These are phyloP conservation scores for Anas platyrhynchos DNA, from an alignment of 2,113 vertebrate species.

Conservation along the genomic window DNA sequence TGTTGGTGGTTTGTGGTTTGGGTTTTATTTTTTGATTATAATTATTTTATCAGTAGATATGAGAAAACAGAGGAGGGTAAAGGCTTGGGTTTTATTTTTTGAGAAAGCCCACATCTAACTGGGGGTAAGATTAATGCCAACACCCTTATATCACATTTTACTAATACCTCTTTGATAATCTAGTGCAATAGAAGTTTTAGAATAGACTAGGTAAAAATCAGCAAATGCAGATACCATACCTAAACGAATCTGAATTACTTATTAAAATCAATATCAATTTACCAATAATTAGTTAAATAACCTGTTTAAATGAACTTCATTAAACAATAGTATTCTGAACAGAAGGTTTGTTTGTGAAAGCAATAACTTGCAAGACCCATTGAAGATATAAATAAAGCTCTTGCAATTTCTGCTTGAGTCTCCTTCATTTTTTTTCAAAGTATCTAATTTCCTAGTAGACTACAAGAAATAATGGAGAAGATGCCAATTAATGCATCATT, in stretches of 20 bases:
- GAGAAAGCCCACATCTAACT: slow-evolving; percentile 54
- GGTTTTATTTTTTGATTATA: not conserved
- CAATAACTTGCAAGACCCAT: slow-evolving; percentile 20
- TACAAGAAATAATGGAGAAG: slow-evolving; percentile 63
- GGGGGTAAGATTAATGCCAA: slow-evolving; percentile 60
- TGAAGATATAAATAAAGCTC: slow-evolving; percentile 47
- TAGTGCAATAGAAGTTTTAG: slow-evolving; percentile 70
- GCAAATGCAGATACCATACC: slow-evolving; percentile 62
- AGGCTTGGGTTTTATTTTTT: slow-evolving; percentile 59
- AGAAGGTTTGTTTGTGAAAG: slow-evolving; percentile 48
- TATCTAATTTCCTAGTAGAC: slow-evolving; percentile 55
- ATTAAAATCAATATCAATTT: slow-evolving; percentile 47
- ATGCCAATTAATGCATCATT: slow-evolving; percentile 56
- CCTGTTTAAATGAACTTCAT: slow-evolving; percentile 42
- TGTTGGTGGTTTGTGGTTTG: not conserved
- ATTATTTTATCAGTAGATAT: slow-evolving; percentile 11
- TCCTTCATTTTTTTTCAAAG: slow-evolving; percentile 53
- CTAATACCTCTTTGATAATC: slow-evolving; percentile 69
- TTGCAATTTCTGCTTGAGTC: slow-evolving; percentile 46
- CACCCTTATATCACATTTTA: slow-evolving; percentile 69
- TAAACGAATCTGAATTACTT: slow-evolving; percentile 59
- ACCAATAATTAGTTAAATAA: slow-evolving; percentile 50
- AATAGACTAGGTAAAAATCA: slow-evolving; percentile 63
- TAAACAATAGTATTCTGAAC: slow-evolving; percentile 47
- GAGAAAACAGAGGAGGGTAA: slow-evolving; percentile 82